Conservation (phyloP, 2,113 vertebrate species). For the Edolisoma coerulescens region DNA sequence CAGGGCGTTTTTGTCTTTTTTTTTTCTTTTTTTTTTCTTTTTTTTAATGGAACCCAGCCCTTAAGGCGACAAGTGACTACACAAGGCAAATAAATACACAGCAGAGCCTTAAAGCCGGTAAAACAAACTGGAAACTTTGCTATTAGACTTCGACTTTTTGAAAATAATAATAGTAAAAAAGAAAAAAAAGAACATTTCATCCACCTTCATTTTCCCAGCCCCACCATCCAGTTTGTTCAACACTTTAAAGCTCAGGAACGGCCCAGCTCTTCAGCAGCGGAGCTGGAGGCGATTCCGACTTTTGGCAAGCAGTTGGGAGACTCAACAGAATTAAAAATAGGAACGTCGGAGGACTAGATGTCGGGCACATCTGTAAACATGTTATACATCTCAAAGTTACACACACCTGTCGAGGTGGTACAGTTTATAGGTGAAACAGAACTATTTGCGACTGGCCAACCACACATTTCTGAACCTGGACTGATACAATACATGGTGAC, state of each 20-base stretch:
- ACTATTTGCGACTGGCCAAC: constrained; percentile 72
- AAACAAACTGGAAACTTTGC: constrained; percentile 76
- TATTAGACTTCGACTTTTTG: constrained; percentile 42
- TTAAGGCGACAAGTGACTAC: constrained; percentile 79
- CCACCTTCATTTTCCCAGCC: constrained; percentile 57
- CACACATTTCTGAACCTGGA: constrained; percentile 73
- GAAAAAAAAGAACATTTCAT: background rate
- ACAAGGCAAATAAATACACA: constrained; percentile 78
- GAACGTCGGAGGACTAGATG: constrained; percentile 65
- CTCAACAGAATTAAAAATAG: constrained; percentile 63
- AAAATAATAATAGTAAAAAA: background rate
- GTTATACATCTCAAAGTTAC: constrained; percentile 72
- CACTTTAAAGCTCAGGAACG: constrained; percentile 76
- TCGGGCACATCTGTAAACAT: constrained; percentile 76
- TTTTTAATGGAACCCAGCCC: constrained; percentile 64
- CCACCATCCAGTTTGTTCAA: constrained; percentile 76
- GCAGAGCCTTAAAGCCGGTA: constrained; percentile 77
- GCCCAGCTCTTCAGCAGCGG: constrained; percentile 41
- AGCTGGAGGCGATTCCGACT: constrained; percentile 60
- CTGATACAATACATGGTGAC: constrained; percentile 66
- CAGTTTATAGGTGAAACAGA: constrained; percentile 74
- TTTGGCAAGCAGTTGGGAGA: constrained; percentile 79
- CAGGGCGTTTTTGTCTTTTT: background rate
- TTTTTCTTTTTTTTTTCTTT: rapidly evolving
- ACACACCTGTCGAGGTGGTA: constrained; percentile 68